Conservation (phyloP, 2,797 vertebrate genomes). For the Sebastes dallii region DNA sequence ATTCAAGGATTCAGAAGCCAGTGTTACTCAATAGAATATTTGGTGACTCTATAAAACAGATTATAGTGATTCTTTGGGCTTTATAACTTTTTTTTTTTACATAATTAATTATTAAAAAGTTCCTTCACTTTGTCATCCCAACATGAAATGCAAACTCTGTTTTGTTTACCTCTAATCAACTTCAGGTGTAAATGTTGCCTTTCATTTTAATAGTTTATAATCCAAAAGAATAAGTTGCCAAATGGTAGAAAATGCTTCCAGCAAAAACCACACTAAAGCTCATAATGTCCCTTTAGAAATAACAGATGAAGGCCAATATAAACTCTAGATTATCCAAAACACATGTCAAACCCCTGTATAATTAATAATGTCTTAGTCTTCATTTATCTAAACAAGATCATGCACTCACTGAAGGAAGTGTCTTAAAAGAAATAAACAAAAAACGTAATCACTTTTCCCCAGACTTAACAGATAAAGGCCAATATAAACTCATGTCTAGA, state of each 20-base stretch:
- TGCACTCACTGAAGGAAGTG: background rate
- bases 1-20: background rate
- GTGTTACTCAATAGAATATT: background rate
- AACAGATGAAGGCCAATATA: background rate
- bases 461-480: conserved; percentile 25
- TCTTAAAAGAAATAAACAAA: background rate
- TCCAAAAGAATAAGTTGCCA: background rate
- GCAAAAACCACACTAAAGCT: background rate
- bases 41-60: background rate
- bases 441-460: background rate
- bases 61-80: background rate
- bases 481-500: background rate
- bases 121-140: background rate
- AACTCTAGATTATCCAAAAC: background rate
- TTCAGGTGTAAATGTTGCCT: background rate
- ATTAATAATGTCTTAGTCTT: background rate
- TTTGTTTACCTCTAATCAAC: background rate
- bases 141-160: background rate
- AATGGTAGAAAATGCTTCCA: background rate
- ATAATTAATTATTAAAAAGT: background rate
- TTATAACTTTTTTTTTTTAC: background rate
- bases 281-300: background rate
- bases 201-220: background rate
- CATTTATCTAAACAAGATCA: background rate
- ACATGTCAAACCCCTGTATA: background rate